phyloP scores from a whole-genome alignment of 2,888 invertebrate species.

The Teinopalpus imperialis region DNA sequence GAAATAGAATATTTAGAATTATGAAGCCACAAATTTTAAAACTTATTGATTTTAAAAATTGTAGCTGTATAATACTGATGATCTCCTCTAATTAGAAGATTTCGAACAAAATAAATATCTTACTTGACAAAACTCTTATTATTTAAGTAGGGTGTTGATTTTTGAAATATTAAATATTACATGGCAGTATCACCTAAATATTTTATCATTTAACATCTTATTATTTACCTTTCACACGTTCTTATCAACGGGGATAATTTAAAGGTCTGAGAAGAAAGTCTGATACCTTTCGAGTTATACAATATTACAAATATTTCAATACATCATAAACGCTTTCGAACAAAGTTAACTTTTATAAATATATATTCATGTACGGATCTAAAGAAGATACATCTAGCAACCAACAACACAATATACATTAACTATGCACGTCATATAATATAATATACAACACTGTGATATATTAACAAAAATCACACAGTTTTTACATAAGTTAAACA shows the following conservation, averaged over 20 bases:
- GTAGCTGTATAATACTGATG: constrained; percentile 12
- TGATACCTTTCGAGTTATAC: constrained; percentile 16
- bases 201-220: constrained; percentile 11
- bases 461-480: constrained; percentile 18
- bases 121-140: no score
- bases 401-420: constrained; percentile 26
- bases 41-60: constrained; percentile 7
- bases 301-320: constrained; percentile 19
- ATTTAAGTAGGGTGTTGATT: constrained; percentile 4
- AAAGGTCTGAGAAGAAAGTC: no score
- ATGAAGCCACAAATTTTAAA: constrained; percentile 21
- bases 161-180: constrained; percentile 13
- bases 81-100: background rate
- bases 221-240: constrained; percentile 3
- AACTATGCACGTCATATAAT: constrained; percentile 25
- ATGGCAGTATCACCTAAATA: constrained; percentile 20
- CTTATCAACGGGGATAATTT: constrained; percentile 8
- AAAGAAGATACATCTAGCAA: constrained; percentile 23
- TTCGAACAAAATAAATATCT: no score
- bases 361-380: constrained; percentile 1
- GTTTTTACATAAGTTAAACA: constrained; percentile 25
- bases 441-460: constrained; percentile 18
- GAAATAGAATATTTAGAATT: constrained; percentile 2
- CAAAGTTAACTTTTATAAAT: constrained; percentile 11
- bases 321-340: constrained; percentile 9